These are phyloP conservation scores for Platyscapa corneri DNA, from an alignment of 1,140 invertebrate genomes.

Conservation along the genomic window DNA sequence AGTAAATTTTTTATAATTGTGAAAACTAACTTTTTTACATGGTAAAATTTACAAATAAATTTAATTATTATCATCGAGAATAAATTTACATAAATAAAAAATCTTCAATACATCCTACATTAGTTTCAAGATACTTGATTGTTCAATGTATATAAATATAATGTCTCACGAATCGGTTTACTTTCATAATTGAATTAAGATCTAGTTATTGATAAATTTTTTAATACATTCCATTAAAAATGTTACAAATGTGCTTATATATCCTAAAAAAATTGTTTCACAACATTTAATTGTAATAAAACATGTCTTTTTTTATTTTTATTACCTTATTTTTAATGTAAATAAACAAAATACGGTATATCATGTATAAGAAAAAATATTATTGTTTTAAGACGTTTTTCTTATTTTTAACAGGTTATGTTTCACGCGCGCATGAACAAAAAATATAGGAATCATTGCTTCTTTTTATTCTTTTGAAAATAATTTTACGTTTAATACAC, in stretches of 20 bases:
- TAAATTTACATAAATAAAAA: no score
- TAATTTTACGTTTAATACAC: neutral
- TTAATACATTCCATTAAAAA: neutral
- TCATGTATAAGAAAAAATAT: slow-evolving; percentile 2
- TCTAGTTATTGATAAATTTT: slow-evolving; percentile 21
- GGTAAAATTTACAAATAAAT: neutral
- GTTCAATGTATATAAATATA: slow-evolving; percentile 12
- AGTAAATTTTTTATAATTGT: neutral
- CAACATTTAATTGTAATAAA: neutral
- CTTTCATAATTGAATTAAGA: slow-evolving; percentile 12
- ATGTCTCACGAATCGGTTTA: slow-evolving; percentile 6
- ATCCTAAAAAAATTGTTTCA: neutral
- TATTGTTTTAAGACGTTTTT: neutral
- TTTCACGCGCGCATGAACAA: neutral
- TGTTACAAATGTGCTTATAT: neutral
- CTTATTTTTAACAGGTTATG: slow-evolving; percentile 45
- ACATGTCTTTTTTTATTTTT: neutral
- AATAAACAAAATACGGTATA: no score
- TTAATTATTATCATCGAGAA: slow-evolving; percentile 30
- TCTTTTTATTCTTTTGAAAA: neutral
- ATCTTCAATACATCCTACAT: slow-evolving; percentile 15
- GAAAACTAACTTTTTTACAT: neutral
- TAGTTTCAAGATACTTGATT: slow-evolving; percentile 37
- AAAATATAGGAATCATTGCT: neutral
- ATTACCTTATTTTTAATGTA: neutral